Evolutionary conservation across 2,113 vertebrate species (phyloP), one percentile per base, ranked within the genome.

Genomic region (Salvelinus fontinalis): DNA sequence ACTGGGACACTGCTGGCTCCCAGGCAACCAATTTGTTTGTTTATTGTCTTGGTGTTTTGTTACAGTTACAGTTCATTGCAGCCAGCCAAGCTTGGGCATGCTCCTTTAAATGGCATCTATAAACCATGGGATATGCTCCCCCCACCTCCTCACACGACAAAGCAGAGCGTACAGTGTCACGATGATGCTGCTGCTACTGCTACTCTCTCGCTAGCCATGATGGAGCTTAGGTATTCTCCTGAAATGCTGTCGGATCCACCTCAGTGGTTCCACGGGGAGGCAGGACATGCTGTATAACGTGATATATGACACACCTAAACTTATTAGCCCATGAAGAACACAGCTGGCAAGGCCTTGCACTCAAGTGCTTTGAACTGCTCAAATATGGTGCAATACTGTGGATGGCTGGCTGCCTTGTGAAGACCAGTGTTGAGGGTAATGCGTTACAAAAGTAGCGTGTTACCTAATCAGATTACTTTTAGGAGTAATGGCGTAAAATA

Each of bases 31-130:
- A 90, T 92, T 91, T 93, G 89, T 91, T 92, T 90, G 88, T 92
- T 92, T 93, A 92, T 92, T 93, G 90, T 90, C 88, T 92, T 88
- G 85, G 82, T 85, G 88, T 93, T 92, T 92, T 90, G 90, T 90
- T 81, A 75, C 73, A 82, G 91, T 91, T 92, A 89, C 89, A 91
- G 89, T 93, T 91, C 90, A 93, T 89, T 89, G 91, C 88, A 85
- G 81, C 77, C 85, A 84, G 84, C 86, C 78, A 86, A 84, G 90
- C 86, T 86, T 78, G 75, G 82, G 75, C 87, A 88, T 85, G 87
- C 85, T 91, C 84, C 85, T 88, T 90, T 91, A 92, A 93, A 91
- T 91, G 87, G 85, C 89, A 92, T 90, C 92, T 89, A 92, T 92
- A 93, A 92, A 93, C 92, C 91, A 91, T 89, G 76, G 79, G 54